Base-by-base conservation (phyloP, 2,797 vertebrate species). In the Gallinago nigripennis region DNA sequence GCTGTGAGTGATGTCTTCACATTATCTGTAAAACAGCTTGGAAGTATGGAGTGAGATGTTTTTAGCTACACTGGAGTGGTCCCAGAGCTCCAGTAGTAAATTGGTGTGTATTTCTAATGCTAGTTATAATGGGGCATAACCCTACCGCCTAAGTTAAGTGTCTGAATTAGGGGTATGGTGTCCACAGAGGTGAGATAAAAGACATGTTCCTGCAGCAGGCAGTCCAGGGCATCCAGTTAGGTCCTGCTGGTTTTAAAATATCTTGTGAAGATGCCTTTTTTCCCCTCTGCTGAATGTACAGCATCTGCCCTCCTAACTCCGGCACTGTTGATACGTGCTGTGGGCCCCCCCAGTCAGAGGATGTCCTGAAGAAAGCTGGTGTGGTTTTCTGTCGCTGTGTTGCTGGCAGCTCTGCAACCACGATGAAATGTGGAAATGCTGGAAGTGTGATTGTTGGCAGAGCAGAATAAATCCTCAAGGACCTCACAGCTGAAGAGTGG, bases 351-450 rank as follows among this genome's bases (percentile, higher is more conserved):
- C 17, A 39, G 90, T 96, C 19, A 83, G 81, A 61, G 82, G 97
- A 64, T 75, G 82, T 41, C 72, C 96, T 75, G 94, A 93, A 33
- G 94, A 96, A 66, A 73, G 77, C 93, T 63, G 88, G 94, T 72
- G 88, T 94, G 53, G 92, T 95, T 80, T 95, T 68, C 84, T 95
- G 69, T 96, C 96, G 9, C 94, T 83, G 68, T 90, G 70, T 76
- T 96, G 96, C 60, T 96, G 96, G 94, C 94, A 95, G 65, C 82
- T 96, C 28, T 94, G 94, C 58, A 73, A 89, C 43, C 77, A 54
- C 28, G 80, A 87, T 27, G 92, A 87, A 94, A 87, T 58, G 88
- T 97, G 60, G 96, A 96, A 89, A 91, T 50, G 61, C 75, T 96
- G 66, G 90, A 97, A 92, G 92, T 58, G 95, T 96, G 93, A 93